Percentiles rank a stretch among this genome's conserved stretches.
Conservation (phyloP, 2,888 invertebrate species). For the Vesta saturnalis region DNA sequence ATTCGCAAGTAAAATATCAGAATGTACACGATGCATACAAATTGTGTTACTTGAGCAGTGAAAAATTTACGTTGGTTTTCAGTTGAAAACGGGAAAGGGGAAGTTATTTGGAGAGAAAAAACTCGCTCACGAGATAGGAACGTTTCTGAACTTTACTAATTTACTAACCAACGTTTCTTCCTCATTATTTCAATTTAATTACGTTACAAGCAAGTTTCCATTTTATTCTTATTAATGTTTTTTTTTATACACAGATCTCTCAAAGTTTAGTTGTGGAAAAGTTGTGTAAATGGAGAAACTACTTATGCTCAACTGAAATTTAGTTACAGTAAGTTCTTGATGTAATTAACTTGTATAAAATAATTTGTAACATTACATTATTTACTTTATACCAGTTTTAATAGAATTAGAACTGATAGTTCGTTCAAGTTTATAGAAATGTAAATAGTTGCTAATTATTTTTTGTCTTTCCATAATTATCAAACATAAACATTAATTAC, state of each 20-base stretch:
- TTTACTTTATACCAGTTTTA: too few species aligned
- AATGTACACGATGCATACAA: slow-evolving; percentile 13
- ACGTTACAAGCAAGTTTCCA: neutral
- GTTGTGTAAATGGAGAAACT: neutral
- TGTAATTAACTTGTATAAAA: slow-evolving; percentile 18
- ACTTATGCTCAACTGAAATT: neutral
- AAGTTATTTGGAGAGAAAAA: too few species aligned
- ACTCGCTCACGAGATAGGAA: too few species aligned
- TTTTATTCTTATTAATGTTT: neutral
- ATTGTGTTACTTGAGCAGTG: neutral
- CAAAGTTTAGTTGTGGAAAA: neutral
- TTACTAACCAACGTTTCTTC: neutral
- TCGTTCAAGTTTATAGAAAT: neutral
- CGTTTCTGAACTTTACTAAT: neutral
- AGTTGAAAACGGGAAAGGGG: too few species aligned
- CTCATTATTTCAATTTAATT: slow-evolving; percentile 1
- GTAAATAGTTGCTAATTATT: neutral
- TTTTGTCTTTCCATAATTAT: neutral
- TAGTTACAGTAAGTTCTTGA: neutral
- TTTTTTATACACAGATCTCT: too few species aligned
- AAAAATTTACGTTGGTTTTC: slow-evolving; percentile 3
- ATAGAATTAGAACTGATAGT: neutral
- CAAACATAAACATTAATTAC: too few species aligned
- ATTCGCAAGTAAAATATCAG: slow-evolving; percentile 17
- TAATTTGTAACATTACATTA: neutral